These are phyloP conservation scores for Cyanoliseus patagonus DNA, from an alignment of 2,113 vertebrate genomes.

Conservation along the genomic window DNA sequence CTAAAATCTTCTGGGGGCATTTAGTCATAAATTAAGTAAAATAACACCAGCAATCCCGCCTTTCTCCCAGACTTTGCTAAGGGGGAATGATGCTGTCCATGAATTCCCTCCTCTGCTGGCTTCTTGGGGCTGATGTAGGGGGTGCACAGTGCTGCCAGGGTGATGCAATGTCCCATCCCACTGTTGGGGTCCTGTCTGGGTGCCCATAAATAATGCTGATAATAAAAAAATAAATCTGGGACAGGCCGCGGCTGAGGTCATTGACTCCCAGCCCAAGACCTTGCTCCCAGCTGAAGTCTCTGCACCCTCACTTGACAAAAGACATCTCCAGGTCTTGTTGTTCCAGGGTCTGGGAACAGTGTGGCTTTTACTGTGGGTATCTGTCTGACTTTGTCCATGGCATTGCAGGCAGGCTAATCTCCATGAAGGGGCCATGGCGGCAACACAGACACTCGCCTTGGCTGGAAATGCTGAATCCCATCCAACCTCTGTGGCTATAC, in stretches of 20 bases:
- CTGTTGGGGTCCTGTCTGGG: neutral
- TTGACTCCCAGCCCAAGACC: neutral
- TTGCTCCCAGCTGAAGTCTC: neutral
- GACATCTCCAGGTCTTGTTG: accelerated
- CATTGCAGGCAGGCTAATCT: neutral
- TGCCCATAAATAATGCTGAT: neutral
- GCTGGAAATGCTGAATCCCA: neutral
- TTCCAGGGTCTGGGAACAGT: accelerated
- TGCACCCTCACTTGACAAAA: neutral
- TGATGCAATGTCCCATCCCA: neutral
- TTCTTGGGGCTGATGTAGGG: neutral
- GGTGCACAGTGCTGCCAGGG: neutral
- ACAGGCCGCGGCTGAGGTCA: neutral
- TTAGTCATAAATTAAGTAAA: constrained; percentile 68
- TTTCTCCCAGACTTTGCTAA: neutral
- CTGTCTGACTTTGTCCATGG: neutral
- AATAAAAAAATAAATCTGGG: neutral
- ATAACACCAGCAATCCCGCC: constrained; percentile 4
- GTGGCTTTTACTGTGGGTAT: neutral
- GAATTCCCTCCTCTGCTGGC: neutral
- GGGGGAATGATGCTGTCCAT: neutral
- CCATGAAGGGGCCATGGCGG: accelerated
- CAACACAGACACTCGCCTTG: neutral
- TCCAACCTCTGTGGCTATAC: neutral
- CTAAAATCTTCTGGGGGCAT: constrained; percentile 67